These are phyloP conservation scores for Petaurus breviceps DNA, from an alignment of 2,113 vertebrate genomes.

Conservation along the genomic window DNA sequence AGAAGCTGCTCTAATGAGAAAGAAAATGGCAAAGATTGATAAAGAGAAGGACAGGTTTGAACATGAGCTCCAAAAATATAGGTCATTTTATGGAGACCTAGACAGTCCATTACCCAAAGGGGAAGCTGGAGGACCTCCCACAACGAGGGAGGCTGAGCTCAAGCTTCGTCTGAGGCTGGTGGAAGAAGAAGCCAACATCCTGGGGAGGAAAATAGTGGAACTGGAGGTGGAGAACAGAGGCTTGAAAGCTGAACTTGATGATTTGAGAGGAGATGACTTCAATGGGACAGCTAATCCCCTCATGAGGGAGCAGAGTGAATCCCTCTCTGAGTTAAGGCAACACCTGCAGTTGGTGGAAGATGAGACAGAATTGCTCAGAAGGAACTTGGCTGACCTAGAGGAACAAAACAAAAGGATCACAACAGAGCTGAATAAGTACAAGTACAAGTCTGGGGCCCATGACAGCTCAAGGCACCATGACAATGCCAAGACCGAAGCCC, in stretches of 20 bases:
- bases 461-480: constrained; percentile 92
- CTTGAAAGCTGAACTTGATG: constrained; percentile 97
- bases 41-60: constrained; percentile 99
- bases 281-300: constrained; percentile 84
- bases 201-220: constrained; percentile 98
- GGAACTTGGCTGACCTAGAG: constrained; percentile 95
- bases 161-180: constrained; percentile 96
- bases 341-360: constrained; percentile 98
- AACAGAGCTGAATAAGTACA: constrained; percentile 95
- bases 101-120: constrained; percentile 98
- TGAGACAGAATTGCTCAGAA: constrained; percentile 95
- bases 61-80: constrained; percentile 96
- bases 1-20: constrained; percentile 96
- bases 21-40: constrained; percentile 99
- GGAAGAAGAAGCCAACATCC: constrained; percentile 98
- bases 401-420: constrained; percentile 97
- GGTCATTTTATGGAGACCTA: constrained; percentile 97
- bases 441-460: constrained; percentile 93
- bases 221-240: constrained; percentile 98
- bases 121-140: constrained; percentile 96
- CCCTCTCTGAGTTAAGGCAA: constrained; percentile 94
- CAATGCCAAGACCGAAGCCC: constrained; percentile 90
- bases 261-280: constrained; percentile 95
- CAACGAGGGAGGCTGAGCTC: constrained; percentile 97
- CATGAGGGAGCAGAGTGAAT: constrained; percentile 93